phyloP scores from a whole-genome alignment of 2,888 invertebrate species.

The Aphidoletes aphidimyza region DNA sequence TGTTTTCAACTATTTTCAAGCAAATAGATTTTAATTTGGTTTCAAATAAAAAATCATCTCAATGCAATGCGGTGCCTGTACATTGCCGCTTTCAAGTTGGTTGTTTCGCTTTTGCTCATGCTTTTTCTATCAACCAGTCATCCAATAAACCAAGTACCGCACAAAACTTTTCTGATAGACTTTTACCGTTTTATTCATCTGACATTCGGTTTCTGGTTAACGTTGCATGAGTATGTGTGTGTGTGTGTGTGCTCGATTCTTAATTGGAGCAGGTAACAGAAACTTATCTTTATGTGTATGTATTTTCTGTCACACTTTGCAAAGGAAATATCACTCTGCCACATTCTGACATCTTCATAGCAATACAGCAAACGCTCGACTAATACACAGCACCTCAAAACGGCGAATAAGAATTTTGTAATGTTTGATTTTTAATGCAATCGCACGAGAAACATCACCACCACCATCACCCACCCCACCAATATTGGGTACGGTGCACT shows the following conservation, averaged over 20 bases:
- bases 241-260: background rate
- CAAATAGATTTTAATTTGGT: background rate
- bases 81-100: too few species aligned
- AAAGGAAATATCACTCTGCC: constrained; percentile 24
- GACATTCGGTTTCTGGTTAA: background rate
- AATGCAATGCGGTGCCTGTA: too few species aligned
- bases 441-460: background rate
- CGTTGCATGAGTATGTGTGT: background rate
- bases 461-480: background rate
- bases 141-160: too few species aligned
- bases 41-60: constrained; percentile 18
- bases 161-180: too few species aligned
- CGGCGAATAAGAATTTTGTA: too few species aligned
- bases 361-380: background rate
- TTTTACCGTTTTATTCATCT: background rate
- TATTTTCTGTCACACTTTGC: background rate
- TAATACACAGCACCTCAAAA: too few species aligned
- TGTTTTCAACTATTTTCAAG: background rate
- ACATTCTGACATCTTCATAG: constrained; percentile 19
- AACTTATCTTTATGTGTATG: constrained; percentile 45
- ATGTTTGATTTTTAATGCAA: background rate
- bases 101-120: too few species aligned
- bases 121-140: too few species aligned
- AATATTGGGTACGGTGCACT: background rate
- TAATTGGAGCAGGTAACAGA: constrained; percentile 31